These are phyloP conservation scores for Trichogramma dendrolimi DNA, from an alignment of 2,888 invertebrate genomes.

Conservation along the genomic window DNA sequence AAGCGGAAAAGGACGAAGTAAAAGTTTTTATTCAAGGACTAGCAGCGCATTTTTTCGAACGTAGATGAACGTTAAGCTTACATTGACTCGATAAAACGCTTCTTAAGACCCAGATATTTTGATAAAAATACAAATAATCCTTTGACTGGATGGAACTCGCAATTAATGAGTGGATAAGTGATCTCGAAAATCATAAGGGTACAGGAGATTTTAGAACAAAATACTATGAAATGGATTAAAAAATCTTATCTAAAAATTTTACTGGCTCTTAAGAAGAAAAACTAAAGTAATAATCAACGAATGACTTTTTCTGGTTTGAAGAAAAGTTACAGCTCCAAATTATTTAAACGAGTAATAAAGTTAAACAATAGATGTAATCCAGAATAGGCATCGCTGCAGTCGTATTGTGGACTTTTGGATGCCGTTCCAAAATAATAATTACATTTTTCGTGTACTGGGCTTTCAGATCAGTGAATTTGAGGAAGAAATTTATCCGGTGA, in stretches of 20 bases:
- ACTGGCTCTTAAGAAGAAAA: constrained; percentile 30
- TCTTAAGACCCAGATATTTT: constrained; percentile 29
- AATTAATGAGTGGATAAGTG: too few species aligned
- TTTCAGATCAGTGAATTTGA: constrained; percentile 4
- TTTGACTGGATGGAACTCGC: neutral
- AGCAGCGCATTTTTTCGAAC: constrained; percentile 28
- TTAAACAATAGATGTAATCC: constrained; percentile 42
- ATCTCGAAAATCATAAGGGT: too few species aligned
- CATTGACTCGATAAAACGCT: constrained; percentile 19
- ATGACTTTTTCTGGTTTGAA: constrained; percentile 33
- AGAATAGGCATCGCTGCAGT: constrained; percentile 54
- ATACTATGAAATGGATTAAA: too few species aligned
- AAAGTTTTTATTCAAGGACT: constrained; percentile 16
- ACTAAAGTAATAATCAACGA: constrained; percentile 21
- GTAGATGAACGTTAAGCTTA: constrained; percentile 16
- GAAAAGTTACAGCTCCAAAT: constrained; percentile 27
- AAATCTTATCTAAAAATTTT: constrained; percentile 13
- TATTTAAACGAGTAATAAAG: constrained; percentile 23
- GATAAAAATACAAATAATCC: constrained; percentile 20
- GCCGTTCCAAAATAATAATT: constrained; percentile 46
- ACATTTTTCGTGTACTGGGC: constrained; percentile 18
- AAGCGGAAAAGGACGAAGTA: constrained; percentile 21
- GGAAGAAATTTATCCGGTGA: neutral
- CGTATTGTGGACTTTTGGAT: constrained; percentile 55
- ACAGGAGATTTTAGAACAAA: too few species aligned